Evolutionary conservation across 2,797 vertebrate genomes (phyloP).

Genomic region (Phoxinus dragarum): DNA sequence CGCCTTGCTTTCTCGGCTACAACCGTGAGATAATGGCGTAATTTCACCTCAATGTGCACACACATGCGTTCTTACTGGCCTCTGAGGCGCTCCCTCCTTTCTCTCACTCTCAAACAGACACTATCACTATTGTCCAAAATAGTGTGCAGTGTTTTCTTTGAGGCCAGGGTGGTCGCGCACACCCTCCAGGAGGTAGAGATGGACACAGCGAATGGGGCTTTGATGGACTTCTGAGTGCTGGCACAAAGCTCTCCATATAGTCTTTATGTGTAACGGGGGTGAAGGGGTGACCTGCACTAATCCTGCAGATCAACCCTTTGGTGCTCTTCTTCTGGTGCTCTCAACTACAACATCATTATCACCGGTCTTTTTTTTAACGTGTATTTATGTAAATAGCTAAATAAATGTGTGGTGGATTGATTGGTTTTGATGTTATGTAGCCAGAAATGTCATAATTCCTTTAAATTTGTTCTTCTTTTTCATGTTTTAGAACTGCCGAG

Average conservation of each 20-base stretch:
- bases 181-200: conserved; percentile 56
- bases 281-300: conserved; percentile 62
- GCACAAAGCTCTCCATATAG: conserved; percentile 56
- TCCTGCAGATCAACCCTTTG: conserved; percentile 63
- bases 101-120: conserved; percentile 44
- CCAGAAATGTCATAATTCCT: not conserved
- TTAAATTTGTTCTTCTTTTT: not conserved
- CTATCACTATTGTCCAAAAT: conserved; percentile 41
- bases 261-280: conserved; percentile 51
- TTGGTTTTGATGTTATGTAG: not conserved
- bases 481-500: not conserved
- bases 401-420: not conserved
- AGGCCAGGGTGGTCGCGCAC: conserved; percentile 51
- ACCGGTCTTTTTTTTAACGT: not conserved
- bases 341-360: conserved; percentile 28
- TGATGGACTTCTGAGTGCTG: conserved; percentile 55
- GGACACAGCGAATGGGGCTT: conserved; percentile 53
- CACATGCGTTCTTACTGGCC: conserved; percentile 63
- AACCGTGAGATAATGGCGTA: conserved; percentile 80
- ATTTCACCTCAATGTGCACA: conserved; percentile 78
- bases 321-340: conserved; percentile 46
- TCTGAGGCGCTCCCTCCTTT: conserved; percentile 55
- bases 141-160: conserved; percentile 51
- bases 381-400: conserved; percentile 7
- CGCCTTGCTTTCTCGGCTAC: conserved; percentile 75